Evolutionary conservation across 2,888 invertebrate species (phyloP), one percentile per base, ranked within the genome.

Genomic region (Tetragonula carbonaria): DNA sequence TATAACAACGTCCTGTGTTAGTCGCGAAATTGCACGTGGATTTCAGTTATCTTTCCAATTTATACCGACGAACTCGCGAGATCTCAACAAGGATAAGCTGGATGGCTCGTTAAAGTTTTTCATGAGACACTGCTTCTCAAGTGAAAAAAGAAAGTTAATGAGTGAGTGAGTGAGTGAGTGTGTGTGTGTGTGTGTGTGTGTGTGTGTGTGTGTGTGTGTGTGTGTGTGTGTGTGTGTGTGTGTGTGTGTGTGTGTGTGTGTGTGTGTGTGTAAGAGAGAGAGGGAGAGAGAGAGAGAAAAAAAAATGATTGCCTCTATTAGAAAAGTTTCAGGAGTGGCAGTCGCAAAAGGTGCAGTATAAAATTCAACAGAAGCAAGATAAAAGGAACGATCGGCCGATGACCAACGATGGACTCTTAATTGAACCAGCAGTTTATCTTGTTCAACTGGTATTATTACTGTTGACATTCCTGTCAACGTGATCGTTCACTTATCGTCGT

Each of bases 371-470:
- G 55, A 65, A 14, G 53, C 51, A 57, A 21, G 38, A 23, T 62
- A 14, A 63, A 66, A 71, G n/a, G 2, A 55, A 18, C 23, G n/a
- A 8, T n/a, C n/a, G 11, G 53, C 62, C 38, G 72, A 72, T 59
- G 66, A 80, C 21, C 62, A 77, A 55, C 65, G 62, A 57, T 45
- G 75, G 73, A 51, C 65, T 65, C 38, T 13, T 51, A 59, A 77
- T 73, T 50, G 67, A 76, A 18, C 55, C 23, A 8, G n/a, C 85
- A 33, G 55, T 80, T 68, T 78, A 80, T 79, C 77, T 73, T 51
- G 74, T 62, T 63, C 81, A 68, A 62, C n/a, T 78, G 76, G 53
- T 79, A 70, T 81, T 78, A 45, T 59, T 86, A 80, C 62, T 78
- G 51, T 65, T 80, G 71, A 23, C 81, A 28, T 66, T 68, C 14